Conservation (phyloP, 2,797 vertebrate genomes). For the Coranthus polyacanthus region DNA sequence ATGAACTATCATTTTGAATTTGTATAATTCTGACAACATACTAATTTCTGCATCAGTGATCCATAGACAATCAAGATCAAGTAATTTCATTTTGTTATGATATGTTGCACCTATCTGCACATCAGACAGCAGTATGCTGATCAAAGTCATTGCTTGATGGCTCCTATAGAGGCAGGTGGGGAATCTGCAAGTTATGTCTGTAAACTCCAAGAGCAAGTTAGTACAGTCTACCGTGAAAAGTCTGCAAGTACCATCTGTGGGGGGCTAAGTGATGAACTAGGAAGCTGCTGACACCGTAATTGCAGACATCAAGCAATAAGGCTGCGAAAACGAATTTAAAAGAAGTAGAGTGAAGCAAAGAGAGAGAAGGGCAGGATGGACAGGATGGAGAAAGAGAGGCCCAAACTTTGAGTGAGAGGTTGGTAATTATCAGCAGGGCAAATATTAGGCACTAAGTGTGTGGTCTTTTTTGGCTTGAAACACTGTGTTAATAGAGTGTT, state of each 20-base stretch:
- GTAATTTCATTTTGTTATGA: conserved; percentile 3
- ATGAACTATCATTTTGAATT: neutral
- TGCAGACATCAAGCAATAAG: conserved; percentile 53
- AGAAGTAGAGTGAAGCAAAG: conserved; percentile 49
- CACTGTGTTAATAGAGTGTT: conserved; percentile 33
- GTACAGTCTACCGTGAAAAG: conserved; percentile 52
- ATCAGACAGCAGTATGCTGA: conserved; percentile 24
- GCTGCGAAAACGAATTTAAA: conserved; percentile 34
- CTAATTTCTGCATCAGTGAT: conserved; percentile 13
- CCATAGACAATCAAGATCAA: conserved; percentile 10
- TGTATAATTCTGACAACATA: neutral
- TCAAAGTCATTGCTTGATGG: conserved; percentile 28
- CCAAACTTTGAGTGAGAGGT: conserved; percentile 54
- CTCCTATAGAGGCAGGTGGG: conserved; percentile 41
- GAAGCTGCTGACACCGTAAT: conserved; percentile 71
- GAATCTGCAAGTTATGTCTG: conserved; percentile 29
- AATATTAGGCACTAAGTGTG: conserved; percentile 43
- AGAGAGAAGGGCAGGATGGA: conserved; percentile 39
- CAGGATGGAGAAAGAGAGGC: conserved; percentile 21
- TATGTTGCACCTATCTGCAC: conserved; percentile 20
- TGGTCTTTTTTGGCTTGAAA: conserved; percentile 42
- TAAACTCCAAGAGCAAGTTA: conserved; percentile 35
- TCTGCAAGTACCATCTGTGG: conserved; percentile 56
- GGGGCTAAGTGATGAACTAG: conserved; percentile 60
- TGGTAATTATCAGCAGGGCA: conserved; percentile 57